Percentiles rank a stretch among this genome's conserved stretches.
phyloP scores from a whole-genome alignment of 2,797 vertebrate genomes.

The Cryptoprocta ferox region DNA sequence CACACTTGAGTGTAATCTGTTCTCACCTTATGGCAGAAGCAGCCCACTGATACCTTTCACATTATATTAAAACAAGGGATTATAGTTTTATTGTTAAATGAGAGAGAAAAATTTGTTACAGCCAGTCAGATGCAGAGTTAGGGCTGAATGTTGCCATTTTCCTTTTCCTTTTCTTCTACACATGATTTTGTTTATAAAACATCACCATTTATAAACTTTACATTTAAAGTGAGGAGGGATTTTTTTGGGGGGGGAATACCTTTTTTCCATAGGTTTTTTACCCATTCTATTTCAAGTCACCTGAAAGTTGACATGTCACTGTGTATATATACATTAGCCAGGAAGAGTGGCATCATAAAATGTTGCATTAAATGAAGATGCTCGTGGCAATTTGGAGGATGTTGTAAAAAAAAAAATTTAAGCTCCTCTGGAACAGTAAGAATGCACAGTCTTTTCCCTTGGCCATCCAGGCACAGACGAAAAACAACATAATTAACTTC shows the following conservation, averaged over 20 bases:
- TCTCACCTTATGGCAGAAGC: constrained; percentile 77
- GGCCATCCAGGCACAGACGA: constrained; percentile 70
- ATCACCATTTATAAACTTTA: constrained; percentile 85
- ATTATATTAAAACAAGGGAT: constrained; percentile 84
- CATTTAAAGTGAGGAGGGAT: constrained; percentile 75
- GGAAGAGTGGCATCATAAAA: constrained; percentile 85
- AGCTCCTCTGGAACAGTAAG: constrained; percentile 72
- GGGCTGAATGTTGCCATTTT: constrained; percentile 56
- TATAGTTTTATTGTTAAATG: constrained; percentile 84
- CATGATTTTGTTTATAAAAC: constrained; percentile 80
- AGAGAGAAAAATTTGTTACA: constrained; percentile 83
- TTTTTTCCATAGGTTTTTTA: constrained; percentile 81
- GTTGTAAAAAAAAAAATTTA: constrained; percentile 84
- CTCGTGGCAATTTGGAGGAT: constrained; percentile 81
- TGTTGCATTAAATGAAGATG: constrained; percentile 84
- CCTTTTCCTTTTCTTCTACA: constrained; percentile 68
- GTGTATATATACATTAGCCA: constrained; percentile 84
- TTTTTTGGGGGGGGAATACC: constrained; percentile 42
- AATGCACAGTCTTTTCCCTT: constrained; percentile 72
- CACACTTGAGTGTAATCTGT: constrained; percentile 75
- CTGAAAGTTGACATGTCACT: constrained; percentile 83
- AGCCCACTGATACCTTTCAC: constrained; percentile 81
- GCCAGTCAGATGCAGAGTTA: constrained; percentile 78
- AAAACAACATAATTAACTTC: constrained; percentile 80
- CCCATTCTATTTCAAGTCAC: constrained; percentile 83